Conservation (phyloP, 2,888 invertebrate genomes). For the Tetanocera ferruginea region DNA sequence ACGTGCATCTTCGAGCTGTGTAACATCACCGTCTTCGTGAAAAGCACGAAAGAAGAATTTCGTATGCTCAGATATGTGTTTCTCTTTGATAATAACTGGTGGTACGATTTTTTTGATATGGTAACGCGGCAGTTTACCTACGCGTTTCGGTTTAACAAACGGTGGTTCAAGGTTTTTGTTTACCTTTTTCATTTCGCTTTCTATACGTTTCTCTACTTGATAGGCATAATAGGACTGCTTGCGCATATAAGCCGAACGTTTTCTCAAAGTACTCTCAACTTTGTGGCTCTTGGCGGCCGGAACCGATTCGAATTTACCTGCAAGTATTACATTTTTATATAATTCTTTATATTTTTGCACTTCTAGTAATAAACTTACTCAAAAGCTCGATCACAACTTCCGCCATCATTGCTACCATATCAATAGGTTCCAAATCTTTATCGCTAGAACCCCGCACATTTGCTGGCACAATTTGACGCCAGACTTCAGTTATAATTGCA, state of each 20-base stretch:
- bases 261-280: constrained; percentile 58
- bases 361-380: constrained; percentile 37
- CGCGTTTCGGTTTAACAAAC: constrained; percentile 55
- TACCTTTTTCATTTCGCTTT: constrained; percentile 63
- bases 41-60: constrained; percentile 65
- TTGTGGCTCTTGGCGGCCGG: constrained; percentile 51
- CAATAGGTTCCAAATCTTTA: constrained; percentile 55
- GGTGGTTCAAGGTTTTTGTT: constrained; percentile 64
- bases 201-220: constrained; percentile 63
- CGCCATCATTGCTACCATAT: constrained; percentile 64
- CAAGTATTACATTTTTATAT: constrained; percentile 5
- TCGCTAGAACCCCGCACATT: constrained; percentile 58
- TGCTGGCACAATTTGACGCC: constrained; percentile 60
- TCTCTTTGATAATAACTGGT: constrained; percentile 40
- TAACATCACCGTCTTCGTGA: constrained; percentile 55
- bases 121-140: constrained; percentile 58
- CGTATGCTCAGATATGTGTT: constrained; percentile 58
- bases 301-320: constrained; percentile 61
- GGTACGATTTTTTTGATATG: constrained; percentile 53
- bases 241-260: constrained; percentile 53
- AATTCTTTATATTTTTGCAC: background rate
- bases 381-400: constrained; percentile 58
- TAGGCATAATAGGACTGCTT: constrained; percentile 62
- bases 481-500: constrained; percentile 61
- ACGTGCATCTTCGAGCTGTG: constrained; percentile 49